Evolutionary conservation across 1,140 invertebrate genomes (phyloP).

Genomic region (Notospermus geniculatus): DNA sequence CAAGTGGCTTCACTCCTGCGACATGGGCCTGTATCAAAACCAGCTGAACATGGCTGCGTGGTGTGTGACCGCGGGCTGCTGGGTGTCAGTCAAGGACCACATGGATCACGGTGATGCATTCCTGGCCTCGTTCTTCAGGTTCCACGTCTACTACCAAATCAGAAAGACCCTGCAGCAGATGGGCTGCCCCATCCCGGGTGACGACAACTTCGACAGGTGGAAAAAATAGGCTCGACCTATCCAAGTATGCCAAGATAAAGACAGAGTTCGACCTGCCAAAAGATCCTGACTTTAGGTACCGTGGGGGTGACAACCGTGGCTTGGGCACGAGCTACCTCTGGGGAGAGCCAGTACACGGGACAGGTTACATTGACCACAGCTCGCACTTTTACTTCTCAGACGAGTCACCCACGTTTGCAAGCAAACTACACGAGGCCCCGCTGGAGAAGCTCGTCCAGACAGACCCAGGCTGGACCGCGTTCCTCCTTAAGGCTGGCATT

Average conservation of each 20-base stretch:
- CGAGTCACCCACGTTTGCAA: too few relatives aligned
- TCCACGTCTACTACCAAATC: constrained; percentile 7
- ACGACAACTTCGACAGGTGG: constrained; percentile 2
- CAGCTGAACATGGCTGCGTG: constrained; percentile 4
- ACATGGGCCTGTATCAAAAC: constrained; percentile 3
- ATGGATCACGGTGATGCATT: neutral
- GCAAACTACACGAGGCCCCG: too few relatives aligned
- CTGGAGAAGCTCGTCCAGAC: neutral
- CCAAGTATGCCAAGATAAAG: neutral
- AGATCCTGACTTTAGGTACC: constrained; percentile 2
- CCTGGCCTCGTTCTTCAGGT: neutral
- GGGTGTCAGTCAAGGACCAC: neutral
- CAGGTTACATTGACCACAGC: too few relatives aligned
- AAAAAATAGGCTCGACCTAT: neutral
- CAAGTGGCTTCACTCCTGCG: too few relatives aligned
- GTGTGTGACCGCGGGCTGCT: neutral
- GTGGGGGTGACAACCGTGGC: neutral
- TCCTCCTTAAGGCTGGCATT: constrained; percentile 10
- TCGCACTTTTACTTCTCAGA: too few relatives aligned
- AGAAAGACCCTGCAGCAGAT: constrained; percentile 4
- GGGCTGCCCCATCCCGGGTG: neutral
- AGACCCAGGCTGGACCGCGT: neutral
- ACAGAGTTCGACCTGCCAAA: neutral
- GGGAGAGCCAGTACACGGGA: too few relatives aligned
- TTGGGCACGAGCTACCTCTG: neutral